Base-by-base conservation (phyloP, 2,797 vertebrate species). In the Cyclura pinguis region DNA sequence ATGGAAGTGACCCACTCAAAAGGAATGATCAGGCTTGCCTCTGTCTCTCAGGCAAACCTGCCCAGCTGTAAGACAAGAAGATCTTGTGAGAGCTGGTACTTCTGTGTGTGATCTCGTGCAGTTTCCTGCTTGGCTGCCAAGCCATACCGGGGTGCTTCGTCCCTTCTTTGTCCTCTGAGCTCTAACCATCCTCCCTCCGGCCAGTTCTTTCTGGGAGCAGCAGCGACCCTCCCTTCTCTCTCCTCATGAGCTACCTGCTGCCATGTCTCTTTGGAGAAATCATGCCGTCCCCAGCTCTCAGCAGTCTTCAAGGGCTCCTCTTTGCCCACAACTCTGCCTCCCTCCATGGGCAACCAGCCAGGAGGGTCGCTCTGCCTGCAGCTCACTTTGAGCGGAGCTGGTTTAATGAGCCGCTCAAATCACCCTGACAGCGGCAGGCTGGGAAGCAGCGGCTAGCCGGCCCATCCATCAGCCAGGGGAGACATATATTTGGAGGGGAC, bases 401-500 rank as follows among this genome's bases (percentile, higher is more conserved):
- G 55, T 22, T 86, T 55, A 88, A 86, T 88, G 78, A 89, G 42
- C 27, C 57, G n/a, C 84, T 82, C 90, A 81, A 74, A 81, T 89
- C 76, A 85, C 87, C 38, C 57, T 81, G 77, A 69, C 72, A 55
- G 67, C 55, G 42, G 87, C 69, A 55, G 67, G 67, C 90, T 76
- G 83, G 59, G 83, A 80, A 85, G 42, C 47, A 72, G 22, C 4
- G 8, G 16, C 32, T 38, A 6, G 74, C 64, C 2, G 50, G 5
- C 67, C 55, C 87, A 67, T 91, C 82, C 82, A 20, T 88, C 77
- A 88, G 32, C 81, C 22, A 32, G 82, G 77, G 67, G 6, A 47
- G 67, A 38, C 67, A 13, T 47, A 78, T 62, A 22, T 14, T 64
- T 13, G 12, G 64, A 59, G 55, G 52, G 52, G 67, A 80, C 22